Evolutionary conservation across 2,113 vertebrate genomes (phyloP).

Genomic region (Aleadryas rufinucha): DNA sequence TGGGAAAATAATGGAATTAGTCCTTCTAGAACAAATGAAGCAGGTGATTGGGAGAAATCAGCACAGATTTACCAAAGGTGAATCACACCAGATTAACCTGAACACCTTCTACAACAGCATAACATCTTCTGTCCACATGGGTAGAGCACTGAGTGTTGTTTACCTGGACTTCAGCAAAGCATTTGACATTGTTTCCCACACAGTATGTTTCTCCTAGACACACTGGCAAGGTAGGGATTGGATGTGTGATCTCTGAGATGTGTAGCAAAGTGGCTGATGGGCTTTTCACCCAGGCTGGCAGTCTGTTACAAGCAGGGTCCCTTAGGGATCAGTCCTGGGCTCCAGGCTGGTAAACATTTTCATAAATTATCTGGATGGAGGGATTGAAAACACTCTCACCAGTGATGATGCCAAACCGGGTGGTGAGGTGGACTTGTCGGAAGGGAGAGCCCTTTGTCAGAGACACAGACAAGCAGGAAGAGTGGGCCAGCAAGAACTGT

Average conservation of each 20-base stretch:
- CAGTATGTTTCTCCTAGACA: not conserved
- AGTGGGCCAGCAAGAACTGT: not conserved
- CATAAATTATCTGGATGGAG: not conserved
- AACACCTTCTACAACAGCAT: not conserved
- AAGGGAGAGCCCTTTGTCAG: not conserved
- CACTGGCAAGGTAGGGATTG: not conserved
- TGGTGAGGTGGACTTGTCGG: not conserved
- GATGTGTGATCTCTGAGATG: not conserved
- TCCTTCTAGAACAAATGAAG: not conserved
- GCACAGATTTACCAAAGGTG: not conserved
- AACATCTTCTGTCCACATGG: accelerated
- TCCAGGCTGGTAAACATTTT: not conserved
- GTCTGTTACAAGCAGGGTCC: not conserved
- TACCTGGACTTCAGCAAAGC: not conserved
- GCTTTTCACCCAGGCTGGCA: not conserved
- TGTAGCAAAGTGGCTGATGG: not conserved
- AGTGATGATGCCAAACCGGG: not conserved
- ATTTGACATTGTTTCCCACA: not conserved
- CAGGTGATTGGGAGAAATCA: not conserved
- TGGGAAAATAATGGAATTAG: not conserved
- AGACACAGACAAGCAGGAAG: not conserved
- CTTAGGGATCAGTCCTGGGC: not conserved
- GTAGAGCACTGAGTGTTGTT: not conserved
- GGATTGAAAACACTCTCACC: not conserved
- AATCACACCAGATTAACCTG: not conserved